Evolutionary conservation across 2,888 invertebrate species (phyloP), one percentile per base, ranked within the genome.

Genomic region (Reticulitermes lucifugus): DNA sequence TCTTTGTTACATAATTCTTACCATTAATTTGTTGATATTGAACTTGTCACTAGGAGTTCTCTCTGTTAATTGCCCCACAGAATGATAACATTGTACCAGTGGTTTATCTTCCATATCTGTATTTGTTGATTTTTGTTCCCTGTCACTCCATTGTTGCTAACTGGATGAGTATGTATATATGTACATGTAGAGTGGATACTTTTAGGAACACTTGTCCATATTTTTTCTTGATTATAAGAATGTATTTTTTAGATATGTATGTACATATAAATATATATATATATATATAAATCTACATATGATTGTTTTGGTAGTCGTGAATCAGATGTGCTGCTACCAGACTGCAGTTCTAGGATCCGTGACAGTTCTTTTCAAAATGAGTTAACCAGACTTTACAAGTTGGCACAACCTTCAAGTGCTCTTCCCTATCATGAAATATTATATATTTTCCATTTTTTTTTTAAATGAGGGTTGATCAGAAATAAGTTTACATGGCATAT

Each of bases 221-320:
- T 86, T 86, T 86, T 86, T 81, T 86, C 86, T 86, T 86, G 85
- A 86, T 86, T 85, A 86, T 83, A 81, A 87, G 85, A 86, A 83
- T 86, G 86, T 87, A 85, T 87, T 86, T 87, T 86, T 87, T 87
- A 87, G 87, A 85, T 87, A 86, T 87, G 85, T 87, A 86, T 70
- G 83, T 86, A 86, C 79, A 84, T 84, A 86, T 65, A 85, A 80
- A n/a, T n/a, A n/a, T n/a, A n/a, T n/a, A 80, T 79, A 86, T 46
- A 85, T 60, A 83, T 55, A 84, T 46, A 80, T 59, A 79, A 73
- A 55, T 59, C 29, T 84, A 71, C 84, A 83, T 85, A 82, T 85
- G 83, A 77, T 86, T 83, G 84, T 84, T 83, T 83, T 84, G 83
- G 79, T 79, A 85, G 79, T 77, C 83, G 65, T 83, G 80, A 82